Evolutionary conservation across 1,140 invertebrate genomes (phyloP).

Genomic region (Conopomorpha cramerella): DNA sequence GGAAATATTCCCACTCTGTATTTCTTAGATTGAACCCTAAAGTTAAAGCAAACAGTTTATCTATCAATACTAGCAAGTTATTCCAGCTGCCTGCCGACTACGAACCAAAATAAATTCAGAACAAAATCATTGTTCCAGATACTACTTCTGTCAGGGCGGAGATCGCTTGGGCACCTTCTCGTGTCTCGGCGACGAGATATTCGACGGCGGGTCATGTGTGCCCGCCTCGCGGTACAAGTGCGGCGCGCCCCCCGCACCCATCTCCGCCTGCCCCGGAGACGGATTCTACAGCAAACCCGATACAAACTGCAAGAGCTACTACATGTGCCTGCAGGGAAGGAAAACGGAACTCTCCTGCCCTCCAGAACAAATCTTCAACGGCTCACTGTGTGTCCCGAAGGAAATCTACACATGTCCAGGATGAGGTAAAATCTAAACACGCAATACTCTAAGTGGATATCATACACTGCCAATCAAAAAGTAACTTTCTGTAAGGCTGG

Average conservation of each 20-base stretch:
- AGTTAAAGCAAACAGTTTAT: too few relatives aligned
- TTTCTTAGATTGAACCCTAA: too few relatives aligned
- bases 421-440: too few relatives aligned
- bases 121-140: conserved; percentile 22
- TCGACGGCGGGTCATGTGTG: conserved; percentile 61
- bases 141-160: conserved; percentile 61
- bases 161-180: conserved; percentile 59
- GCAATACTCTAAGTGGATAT: too few relatives aligned
- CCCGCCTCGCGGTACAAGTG: conserved; percentile 32
- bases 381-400: conserved; percentile 55
- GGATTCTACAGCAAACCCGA: conserved; percentile 59
- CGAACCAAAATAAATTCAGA: too few relatives aligned
- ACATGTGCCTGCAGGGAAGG: conserved; percentile 56
- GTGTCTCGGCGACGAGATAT: conserved; percentile 59
- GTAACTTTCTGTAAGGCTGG: too few relatives aligned
- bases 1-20: too few relatives aligned
- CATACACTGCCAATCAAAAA: too few relatives aligned
- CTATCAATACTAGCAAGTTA: too few relatives aligned
- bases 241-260: conserved; percentile 25
- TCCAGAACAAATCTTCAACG: conserved; percentile 49
- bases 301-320: conserved; percentile 61
- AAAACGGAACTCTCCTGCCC: conserved; percentile 42
- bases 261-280: conserved; percentile 38
- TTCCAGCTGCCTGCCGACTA: too few relatives aligned
- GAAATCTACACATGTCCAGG: conserved; percentile 54